Base-by-base conservation (phyloP, 2,113 vertebrate species). In the Pterophyllum scalare region DNA sequence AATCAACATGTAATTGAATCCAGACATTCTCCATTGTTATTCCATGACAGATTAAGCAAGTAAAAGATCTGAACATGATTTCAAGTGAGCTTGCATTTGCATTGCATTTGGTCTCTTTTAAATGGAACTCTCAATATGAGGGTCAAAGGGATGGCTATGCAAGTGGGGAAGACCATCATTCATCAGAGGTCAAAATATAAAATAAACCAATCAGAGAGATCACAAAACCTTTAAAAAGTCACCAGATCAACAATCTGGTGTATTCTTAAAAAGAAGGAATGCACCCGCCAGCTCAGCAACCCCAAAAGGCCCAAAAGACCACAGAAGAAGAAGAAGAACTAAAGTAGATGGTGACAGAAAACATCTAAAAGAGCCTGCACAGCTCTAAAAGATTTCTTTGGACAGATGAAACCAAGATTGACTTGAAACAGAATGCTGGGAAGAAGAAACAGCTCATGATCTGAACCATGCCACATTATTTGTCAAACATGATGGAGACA, bases 381-480 rank as follows among this genome's bases (percentile, higher is more conserved):
- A 65, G 22, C 6, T 17, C 0, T 67, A 10, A 24, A 67, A 67
- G 17, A 49, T 17, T 6, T 2, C 62, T 26, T 65, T 24, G 10
- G 62, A 67, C 38, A 67, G 38, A 38, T 38, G 38, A 38, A 65
- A 65, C 38, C 38, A 46, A 67, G 22, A 67, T 26, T 26, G 49
- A 67, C 15, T 46, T 19, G 9, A 49, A 28, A 22, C 64, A 0
- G 22, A 67, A 46, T 67, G 2, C 28, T 49, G 40, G 40, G 40
- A 49, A 67, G 38, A 67, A 46, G 40, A 67, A 14, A 28, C 64
- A 19, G 5, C 9, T 67, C 22, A 28, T 49, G 64, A 67, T 12
- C 40, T 22, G 4, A 67, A 49, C 38, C 64, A 19, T 22, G 46
- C 64, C 22, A 0, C 22, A 67, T 67, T 15, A 0, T 67, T 40